These are phyloP conservation scores for Meriones psammophilus DNA, from an alignment of 2,797 vertebrate species.

Conservation along the genomic window DNA sequence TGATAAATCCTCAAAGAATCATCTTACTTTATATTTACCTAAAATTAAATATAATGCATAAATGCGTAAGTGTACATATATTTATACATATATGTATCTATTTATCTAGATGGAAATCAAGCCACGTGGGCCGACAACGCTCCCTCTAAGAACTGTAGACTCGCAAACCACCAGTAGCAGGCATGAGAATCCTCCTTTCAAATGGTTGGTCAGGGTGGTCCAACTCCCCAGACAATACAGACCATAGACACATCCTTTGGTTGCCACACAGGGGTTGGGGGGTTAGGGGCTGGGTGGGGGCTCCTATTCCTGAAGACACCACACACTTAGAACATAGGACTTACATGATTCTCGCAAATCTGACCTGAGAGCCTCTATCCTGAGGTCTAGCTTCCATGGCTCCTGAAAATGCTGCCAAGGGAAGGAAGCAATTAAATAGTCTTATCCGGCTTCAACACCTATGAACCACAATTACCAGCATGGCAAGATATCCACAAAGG, in stretches of 20 bases:
- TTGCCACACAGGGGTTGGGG: too few species aligned
- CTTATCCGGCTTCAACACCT: not conserved
- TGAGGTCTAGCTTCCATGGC: not conserved
- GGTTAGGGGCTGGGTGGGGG: too few species aligned
- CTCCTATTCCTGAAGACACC: not conserved
- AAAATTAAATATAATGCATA: not conserved
- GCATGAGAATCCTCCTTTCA: not conserved
- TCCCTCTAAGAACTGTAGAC: not conserved
- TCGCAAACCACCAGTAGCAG: not conserved
- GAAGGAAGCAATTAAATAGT: not conserved
- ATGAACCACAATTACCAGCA: not conserved
- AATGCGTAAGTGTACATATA: not conserved
- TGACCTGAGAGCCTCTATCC: not conserved
- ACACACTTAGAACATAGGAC: not conserved
- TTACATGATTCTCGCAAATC: not conserved
- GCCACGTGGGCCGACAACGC: not conserved
- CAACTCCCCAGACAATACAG: not conserved
- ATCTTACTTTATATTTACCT: not conserved
- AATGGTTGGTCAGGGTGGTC: not conserved
- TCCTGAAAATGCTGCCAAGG: not conserved
- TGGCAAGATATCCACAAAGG: not conserved
- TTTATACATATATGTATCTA: not conserved
- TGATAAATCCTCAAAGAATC: not conserved
- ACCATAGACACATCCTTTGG: not conserved
- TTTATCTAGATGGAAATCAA: not conserved